Conservation (phyloP, 2,888 invertebrate species). For the Disparrhopalites patrizii region DNA sequence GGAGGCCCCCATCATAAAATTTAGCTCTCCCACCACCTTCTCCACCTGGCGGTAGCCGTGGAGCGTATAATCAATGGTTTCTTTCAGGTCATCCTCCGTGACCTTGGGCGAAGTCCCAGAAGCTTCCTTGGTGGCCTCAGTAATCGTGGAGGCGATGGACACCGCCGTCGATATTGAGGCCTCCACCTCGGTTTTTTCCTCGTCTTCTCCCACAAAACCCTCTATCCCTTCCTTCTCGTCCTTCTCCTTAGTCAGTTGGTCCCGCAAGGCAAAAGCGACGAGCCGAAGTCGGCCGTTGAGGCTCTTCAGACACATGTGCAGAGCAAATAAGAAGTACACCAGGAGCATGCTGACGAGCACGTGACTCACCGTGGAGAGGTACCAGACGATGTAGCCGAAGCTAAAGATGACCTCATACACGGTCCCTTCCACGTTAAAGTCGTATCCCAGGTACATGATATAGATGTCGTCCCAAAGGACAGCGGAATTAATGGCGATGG, state of each 20-base stretch:
- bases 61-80: too few species aligned
- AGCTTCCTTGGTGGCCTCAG: not conserved
- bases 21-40: too few species aligned
- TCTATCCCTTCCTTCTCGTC: too few species aligned
- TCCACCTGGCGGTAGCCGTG: too few species aligned
- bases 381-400: not conserved
- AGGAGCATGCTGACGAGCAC: not conserved
- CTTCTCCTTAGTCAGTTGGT: too few species aligned
- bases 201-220: not conserved
- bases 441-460: too few species aligned
- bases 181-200: not conserved
- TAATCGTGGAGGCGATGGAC: not conserved
- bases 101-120: too few species aligned
- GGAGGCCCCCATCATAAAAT: not conserved
- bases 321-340: not conserved
- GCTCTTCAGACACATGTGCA: not conserved
- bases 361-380: not conserved
- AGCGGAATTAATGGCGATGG: not conserved
- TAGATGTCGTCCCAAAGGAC: not conserved
- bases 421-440: too few species aligned
- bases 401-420: not conserved
- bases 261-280: too few species aligned
- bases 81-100: too few species aligned
- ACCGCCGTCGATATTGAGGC: not conserved
- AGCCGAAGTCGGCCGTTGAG: not conserved